Base-by-base conservation (phyloP, 2,888 invertebrate genomes). In the Endotricha flammealis region DNA sequence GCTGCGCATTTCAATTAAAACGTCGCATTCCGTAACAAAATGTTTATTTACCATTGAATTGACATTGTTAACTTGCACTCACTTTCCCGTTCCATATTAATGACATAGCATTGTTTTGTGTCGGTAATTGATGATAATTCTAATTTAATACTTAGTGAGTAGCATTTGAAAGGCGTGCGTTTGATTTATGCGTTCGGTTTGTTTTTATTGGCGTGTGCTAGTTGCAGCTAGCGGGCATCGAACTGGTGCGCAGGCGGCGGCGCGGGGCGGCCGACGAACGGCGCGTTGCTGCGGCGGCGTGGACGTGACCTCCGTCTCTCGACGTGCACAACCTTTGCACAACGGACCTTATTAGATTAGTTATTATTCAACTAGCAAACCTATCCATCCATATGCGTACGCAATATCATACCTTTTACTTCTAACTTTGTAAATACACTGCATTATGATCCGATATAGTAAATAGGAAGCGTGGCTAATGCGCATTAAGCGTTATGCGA, bases 21-120 rank as follows among this genome's bases (percentile, higher is more conserved):
- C 10, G 3, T 9, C 14, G 8, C 20, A 16, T 20, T 29, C 10
- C 23, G 14, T 22, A 13, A 29, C 29, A 35, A 22, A 28, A 34
- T 24, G 42, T 44, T 46, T 29, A 50, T 41, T 44, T 39, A 46
- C 42, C 44, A 50, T 37, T 28, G n/a, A 31, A 33, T 46, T 44
- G 46, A 45, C 50, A 42, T 35, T 44, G 51, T 47, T 50, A 44
- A 36, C 29, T 38, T 16, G 40, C 43, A 48, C 48, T 50, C 56
- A 64, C 73, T 69, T 72, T 71, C 65, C 39, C 60, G 59, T 59
- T 72, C 56, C 72, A 74, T 76, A 75, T 76, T 76, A 66, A 74
- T 72, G 62, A 64, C 56, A 52, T 53, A 53, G 53, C 54, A 59
- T 48, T 61, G 58, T 58, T 58, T n/a, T 56, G 57, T 51, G 56